These are phyloP conservation scores for Andrena praecox DNA, from an alignment of 2,888 invertebrate species.

Conservation along the genomic window DNA sequence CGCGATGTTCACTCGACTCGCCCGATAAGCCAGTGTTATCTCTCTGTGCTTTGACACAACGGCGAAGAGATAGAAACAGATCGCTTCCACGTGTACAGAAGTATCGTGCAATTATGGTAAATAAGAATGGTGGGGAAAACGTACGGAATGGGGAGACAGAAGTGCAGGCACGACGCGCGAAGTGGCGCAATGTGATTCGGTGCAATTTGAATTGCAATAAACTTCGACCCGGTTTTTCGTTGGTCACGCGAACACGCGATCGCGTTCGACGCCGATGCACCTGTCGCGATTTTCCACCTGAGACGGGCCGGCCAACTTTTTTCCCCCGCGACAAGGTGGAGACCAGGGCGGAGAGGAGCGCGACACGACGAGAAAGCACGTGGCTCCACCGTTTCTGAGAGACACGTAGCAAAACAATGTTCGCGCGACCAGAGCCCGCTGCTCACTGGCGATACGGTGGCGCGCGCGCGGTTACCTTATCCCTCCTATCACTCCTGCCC, in stretches of 20 bases:
- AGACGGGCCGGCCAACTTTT: neutral
- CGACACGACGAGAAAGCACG: slow-evolving; percentile 67
- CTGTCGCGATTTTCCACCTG: neutral
- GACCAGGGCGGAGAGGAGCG: neutral
- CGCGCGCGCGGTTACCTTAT: slow-evolving; percentile 33
- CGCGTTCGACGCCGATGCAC: slow-evolving; percentile 29
- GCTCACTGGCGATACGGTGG: slow-evolving; percentile 75
- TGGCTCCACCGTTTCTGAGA: slow-evolving; percentile 59
- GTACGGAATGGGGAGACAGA: neutral
- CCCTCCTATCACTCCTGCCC: slow-evolving; percentile 14
- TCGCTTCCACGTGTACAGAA: too few relatives aligned
- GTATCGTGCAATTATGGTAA: too few relatives aligned
- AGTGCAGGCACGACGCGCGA: neutral
- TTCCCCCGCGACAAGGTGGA: neutral
- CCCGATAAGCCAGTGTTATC: too few relatives aligned
- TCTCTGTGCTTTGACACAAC: neutral
- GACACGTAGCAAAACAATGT: slow-evolving; percentile 60
- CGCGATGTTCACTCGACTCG: neutral
- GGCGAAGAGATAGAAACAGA: neutral
- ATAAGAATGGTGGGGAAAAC: neutral
- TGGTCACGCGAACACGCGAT: slow-evolving; percentile 56
- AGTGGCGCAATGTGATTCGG: slow-evolving; percentile 25
- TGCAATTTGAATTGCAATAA: slow-evolving; percentile 58
- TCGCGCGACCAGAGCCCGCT: slow-evolving; percentile 77
- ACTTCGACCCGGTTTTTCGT: slow-evolving; percentile 56